Evolutionary conservation across 2,113 vertebrate genomes (phyloP).

Genomic region (Alligator mississippiensis): DNA sequence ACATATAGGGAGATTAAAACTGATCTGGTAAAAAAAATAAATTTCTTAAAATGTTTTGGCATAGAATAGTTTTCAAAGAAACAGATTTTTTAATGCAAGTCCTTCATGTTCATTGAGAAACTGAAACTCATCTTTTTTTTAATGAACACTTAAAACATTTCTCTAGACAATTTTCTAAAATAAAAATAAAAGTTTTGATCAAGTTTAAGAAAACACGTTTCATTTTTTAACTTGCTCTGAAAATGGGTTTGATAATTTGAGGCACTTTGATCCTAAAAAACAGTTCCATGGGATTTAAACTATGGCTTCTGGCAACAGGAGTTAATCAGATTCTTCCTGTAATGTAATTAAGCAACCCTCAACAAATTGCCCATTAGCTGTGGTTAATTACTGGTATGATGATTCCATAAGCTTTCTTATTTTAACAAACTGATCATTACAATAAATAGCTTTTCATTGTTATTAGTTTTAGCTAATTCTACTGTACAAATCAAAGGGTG

Average conservation of each 20-base stretch:
- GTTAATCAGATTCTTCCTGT: no score
- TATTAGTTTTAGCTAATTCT: no score
- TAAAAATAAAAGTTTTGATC: not conserved
- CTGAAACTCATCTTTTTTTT: not conserved
- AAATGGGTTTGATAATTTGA: no score
- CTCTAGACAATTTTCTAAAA: not conserved
- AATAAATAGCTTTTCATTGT: no score
- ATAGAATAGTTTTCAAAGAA: not conserved
- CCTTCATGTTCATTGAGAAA: not conserved
- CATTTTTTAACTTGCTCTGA: not conserved
- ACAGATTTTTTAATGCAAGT: not conserved
- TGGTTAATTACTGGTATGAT: no score
- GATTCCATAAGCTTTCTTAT: no score
- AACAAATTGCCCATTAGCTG: no score
- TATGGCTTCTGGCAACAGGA: no score
- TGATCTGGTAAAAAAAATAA: not conserved
- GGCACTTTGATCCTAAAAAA: not conserved
- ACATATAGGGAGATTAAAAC: not conserved
- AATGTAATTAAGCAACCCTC: no score
- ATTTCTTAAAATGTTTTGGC: not conserved
- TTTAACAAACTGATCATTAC: no score
- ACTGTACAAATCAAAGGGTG: no score
- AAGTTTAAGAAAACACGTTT: not conserved
- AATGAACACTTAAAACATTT: not conserved
- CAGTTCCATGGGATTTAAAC: not conserved